phyloP scores from a whole-genome alignment of 2,888 invertebrate genomes.

The Pandemis cinnamomeana region DNA sequence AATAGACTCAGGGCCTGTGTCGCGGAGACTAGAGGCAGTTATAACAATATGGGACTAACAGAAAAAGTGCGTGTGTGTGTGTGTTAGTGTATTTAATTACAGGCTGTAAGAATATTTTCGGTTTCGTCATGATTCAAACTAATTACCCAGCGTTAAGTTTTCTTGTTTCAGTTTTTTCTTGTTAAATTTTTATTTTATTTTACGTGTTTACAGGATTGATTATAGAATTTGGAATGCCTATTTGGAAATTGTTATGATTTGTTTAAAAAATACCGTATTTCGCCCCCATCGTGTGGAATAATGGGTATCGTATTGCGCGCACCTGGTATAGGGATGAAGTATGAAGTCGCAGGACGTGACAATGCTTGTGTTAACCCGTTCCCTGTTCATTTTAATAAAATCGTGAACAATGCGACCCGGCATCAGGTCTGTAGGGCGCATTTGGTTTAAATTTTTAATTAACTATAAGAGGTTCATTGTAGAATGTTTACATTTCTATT shows the following conservation, averaged over 20 bases:
- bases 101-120: no score
- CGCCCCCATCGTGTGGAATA: slow-evolving; percentile 18
- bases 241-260: slow-evolving; percentile 19
- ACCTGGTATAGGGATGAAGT: slow-evolving; percentile 32
- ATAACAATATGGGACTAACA: no score
- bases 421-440: slow-evolving; percentile 1
- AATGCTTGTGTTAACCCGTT: slow-evolving; percentile 7
- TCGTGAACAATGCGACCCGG: slow-evolving; percentile 25
- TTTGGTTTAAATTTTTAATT: slow-evolving; percentile 28
- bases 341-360: slow-evolving; percentile 25
- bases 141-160: no score
- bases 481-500: no score
- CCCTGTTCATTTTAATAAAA: slow-evolving; percentile 33
- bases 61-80: no score
- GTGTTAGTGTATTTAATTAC: no score
- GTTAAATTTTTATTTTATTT: no score
- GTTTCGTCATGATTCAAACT: no score
- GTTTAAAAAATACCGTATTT: slow-evolving; percentile 4
- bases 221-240: neutral
- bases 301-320: slow-evolving; percentile 17
- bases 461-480: slow-evolving; percentile 5
- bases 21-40: no score
- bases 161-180: no score
- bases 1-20: no score
- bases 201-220: no score